phyloP scores from a whole-genome alignment of 2,113 vertebrate species.

The Silurus asotus region DNA sequence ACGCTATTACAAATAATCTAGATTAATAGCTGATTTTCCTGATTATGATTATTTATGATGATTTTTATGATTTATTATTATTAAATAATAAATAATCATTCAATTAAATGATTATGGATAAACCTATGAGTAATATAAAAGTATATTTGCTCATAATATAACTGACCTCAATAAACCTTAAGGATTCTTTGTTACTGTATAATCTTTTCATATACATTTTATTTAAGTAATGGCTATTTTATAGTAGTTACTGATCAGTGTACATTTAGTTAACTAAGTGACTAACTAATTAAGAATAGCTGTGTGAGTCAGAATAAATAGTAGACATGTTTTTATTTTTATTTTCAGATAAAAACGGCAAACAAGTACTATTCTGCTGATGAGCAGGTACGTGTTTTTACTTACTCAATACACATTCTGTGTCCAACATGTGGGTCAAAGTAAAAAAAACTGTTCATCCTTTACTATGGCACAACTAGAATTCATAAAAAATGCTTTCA shows the following conservation, averaged over 20 bases:
- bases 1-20: not conserved
- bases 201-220: not conserved
- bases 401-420: not conserved
- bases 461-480: not conserved
- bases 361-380: conserved; percentile 84
- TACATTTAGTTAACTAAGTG: not conserved
- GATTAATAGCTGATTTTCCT: conserved; percentile 8
- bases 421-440: not conserved
- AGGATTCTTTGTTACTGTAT: not conserved
- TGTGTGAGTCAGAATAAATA: not conserved
- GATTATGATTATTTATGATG: not conserved
- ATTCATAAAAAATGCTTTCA: conserved; percentile 7
- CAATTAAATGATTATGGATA: not conserved
- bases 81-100: not conserved
- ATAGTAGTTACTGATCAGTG: not conserved
- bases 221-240: not conserved
- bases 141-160: not conserved
- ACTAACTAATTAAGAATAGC: too few species aligned
- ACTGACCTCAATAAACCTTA: not conserved
- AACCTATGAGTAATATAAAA: not conserved
- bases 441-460: not conserved
- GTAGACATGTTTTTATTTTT: not conserved
- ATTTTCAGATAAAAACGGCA: conserved; percentile 81
- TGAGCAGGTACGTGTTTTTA: conserved; percentile 78
- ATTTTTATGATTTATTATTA: too few species aligned